Evolutionary conservation across 2,113 vertebrate genomes (phyloP), one percentile per base, ranked within the genome.

Genomic region (Upupa epops): DNA sequence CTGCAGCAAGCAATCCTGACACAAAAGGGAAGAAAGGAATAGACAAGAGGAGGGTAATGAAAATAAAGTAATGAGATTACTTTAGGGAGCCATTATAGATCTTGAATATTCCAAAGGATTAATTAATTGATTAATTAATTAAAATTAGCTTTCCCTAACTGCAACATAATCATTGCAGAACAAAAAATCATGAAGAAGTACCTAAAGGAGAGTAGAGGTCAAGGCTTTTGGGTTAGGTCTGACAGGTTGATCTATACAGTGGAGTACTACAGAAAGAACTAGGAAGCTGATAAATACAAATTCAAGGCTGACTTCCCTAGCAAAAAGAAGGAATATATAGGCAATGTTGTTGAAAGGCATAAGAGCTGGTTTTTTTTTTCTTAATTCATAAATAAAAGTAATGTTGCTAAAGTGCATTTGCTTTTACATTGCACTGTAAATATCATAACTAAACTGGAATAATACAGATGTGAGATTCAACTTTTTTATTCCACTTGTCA

Each of bases 61-160:
- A 92, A 94, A 92, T 89, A 94, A 85, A 68, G 88, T 89, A 89
- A 94, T 92, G 68, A 95, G 72, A 60, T 88, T 96, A 92, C 88
- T 93, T 42, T 83, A 91, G 68, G 56, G 75, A 96, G 79, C 21
- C 42, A 52, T 91, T 89, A 91, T n/a, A 93, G 48, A 89, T 86
- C n/a, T 31, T 70, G 64, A 81, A 83, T 56, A 56, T 81, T 95
- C 56, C 60, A 90, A 92, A 83, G 83, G n/a, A 78, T 90, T 94
- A 89, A 94, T 93, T 89, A 91, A 94, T 86, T 85, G 59, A 95
- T 95, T 90, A 91, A 91, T 91, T 91, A 91, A 89, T 95, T 95
- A 88, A 83, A 95, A 90, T 81, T 88, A 92, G 4, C 26, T 86
- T 28, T 91, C 48, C 52, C 11, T 81, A 77, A 89, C 60, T 92